Percentiles rank a stretch among this genome's conserved stretches.
These are phyloP conservation scores for Hipparchia semele DNA, from an alignment of 2,888 invertebrate genomes.

Conservation along the genomic window DNA sequence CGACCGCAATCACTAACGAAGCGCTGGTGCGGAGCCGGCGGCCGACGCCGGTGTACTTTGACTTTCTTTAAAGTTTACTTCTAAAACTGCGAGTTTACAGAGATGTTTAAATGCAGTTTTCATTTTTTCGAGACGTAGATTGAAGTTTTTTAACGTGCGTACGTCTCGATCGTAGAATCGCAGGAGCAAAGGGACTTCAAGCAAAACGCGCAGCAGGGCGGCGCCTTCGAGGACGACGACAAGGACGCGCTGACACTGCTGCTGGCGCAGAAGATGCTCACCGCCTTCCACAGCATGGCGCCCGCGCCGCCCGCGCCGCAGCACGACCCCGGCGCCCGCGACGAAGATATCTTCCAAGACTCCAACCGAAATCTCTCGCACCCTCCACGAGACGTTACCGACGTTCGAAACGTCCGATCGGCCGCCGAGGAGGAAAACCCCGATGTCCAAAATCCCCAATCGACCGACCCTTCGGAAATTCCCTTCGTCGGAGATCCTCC, in stretches of 20 bases:
- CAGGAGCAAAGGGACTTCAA: constrained; percentile 31
- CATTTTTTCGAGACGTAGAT: background rate
- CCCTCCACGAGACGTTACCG: background rate
- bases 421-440: background rate
- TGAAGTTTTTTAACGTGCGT: background rate
- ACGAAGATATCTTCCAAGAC: background rate
- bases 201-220: constrained; percentile 33
- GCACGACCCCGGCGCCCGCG: background rate
- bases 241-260: constrained; percentile 43
- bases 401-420: background rate
- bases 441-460: background rate
- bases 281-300: constrained; percentile 68
- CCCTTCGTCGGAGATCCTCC: background rate
- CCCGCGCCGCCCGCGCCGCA: constrained; percentile 38
- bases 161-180: constrained; percentile 2
- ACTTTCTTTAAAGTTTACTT: no score
- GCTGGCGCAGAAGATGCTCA: constrained; percentile 66
- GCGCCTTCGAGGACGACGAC: constrained; percentile 32
- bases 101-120: no score
- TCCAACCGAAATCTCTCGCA: background rate
- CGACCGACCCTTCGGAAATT: background rate
- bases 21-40: no score
- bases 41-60: no score
- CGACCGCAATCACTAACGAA: no score
- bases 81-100: no score